Conservation (phyloP, 1,140 invertebrate species). For the Nautilus pompilius region DNA sequence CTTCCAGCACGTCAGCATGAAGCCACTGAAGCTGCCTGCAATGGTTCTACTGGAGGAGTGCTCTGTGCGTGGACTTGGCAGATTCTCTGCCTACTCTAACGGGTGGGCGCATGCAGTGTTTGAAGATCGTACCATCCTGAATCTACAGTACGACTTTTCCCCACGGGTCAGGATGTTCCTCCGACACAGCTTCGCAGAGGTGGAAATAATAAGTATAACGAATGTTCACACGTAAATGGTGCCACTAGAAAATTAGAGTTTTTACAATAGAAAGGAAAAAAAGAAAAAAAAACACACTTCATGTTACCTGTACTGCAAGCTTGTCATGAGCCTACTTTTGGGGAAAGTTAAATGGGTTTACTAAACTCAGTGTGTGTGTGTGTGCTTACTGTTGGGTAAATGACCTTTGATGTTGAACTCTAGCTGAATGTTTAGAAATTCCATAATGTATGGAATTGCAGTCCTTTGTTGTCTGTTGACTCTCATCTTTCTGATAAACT, state of each 20-base stretch:
- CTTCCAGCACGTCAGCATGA: too few relatives aligned
- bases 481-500: neutral
- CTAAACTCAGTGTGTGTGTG: too few relatives aligned
- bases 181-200: conserved; percentile 13
- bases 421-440: too few relatives aligned
- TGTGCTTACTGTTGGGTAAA: too few relatives aligned
- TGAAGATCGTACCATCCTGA: conserved; percentile 32
- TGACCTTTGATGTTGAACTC: too few relatives aligned
- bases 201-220: neutral
- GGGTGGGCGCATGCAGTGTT: conserved; percentile 33
- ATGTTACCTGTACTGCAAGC: too few relatives aligned
- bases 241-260: neutral
- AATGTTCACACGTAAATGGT: neutral
- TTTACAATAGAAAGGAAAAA: neutral
- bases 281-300: neutral
- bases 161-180: conserved; percentile 18
- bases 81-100: conserved; percentile 35
- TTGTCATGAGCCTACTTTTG: too few relatives aligned
- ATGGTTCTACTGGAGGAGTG: conserved; percentile 31
- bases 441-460: neutral
- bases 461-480: neutral
- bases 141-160: conserved; percentile 33
- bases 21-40: too few relatives aligned
- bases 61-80: conserved; percentile 23
- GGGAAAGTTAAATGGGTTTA: too few relatives aligned